Percentiles rank a stretch among this genome's conserved stretches.
Evolutionary conservation across 1,140 invertebrate species (phyloP).

Genomic region (Aphaenogaster ashmeadi): DNA sequence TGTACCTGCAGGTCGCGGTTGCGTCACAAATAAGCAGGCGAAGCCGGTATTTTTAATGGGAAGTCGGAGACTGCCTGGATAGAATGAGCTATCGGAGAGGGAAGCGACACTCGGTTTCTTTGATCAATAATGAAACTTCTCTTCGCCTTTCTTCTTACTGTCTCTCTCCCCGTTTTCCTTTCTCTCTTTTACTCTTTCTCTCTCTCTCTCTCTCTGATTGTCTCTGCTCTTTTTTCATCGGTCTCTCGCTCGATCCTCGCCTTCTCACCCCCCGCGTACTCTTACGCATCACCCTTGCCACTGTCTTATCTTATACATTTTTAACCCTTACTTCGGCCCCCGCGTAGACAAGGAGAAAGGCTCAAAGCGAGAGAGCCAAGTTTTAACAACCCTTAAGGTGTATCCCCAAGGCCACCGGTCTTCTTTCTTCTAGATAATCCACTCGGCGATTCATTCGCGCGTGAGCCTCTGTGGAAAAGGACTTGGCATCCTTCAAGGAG

Average conservation of each 20-base stretch:
- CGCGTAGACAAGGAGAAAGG: constrained; percentile 64
- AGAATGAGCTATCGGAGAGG: constrained; percentile 74
- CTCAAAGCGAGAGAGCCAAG: constrained; percentile 75
- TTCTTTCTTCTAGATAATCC: constrained; percentile 79
- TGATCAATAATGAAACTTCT: constrained; percentile 81
- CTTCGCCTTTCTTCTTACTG: constrained; percentile 61
- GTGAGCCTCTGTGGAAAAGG: constrained; percentile 67
- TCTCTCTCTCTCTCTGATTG: constrained; percentile 31
- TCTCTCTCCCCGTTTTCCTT: constrained; percentile 35
- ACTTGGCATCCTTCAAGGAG: constrained; percentile 48
- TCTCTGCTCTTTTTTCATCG: constrained; percentile 21
- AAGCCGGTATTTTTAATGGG: constrained; percentile 77
- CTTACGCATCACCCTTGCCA: constrained; percentile 13
- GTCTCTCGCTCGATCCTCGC: constrained; percentile 3
- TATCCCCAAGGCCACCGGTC: constrained; percentile 60
- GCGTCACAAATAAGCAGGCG: constrained; percentile 63
- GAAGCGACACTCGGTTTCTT: constrained; percentile 78
- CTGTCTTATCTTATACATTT: constrained; percentile 79
- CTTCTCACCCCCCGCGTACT: constrained; percentile 15
- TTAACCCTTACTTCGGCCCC: constrained; percentile 78
- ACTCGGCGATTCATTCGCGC: constrained; percentile 70
- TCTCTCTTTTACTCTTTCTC: constrained; percentile 44
- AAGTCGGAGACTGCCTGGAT: constrained; percentile 76
- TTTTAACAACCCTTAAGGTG: constrained; percentile 77
- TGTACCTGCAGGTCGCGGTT: constrained; percentile 49